These are phyloP conservation scores for Henricia sp. DNA, from an alignment of 53 echinoderm and acorn worm species.

Conservation along the genomic window DNA sequence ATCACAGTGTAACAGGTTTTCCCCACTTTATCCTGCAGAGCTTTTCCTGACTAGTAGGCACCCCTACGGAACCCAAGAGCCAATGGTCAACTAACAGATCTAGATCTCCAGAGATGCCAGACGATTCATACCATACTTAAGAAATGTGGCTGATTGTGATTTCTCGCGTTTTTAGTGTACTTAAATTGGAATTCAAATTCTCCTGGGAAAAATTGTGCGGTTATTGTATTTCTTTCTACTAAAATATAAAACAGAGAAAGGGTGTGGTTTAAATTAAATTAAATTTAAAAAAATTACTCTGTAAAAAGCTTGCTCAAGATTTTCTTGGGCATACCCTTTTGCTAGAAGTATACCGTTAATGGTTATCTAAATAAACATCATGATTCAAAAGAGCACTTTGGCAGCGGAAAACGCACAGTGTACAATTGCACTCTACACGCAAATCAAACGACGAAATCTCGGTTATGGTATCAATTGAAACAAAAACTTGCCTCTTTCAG, in stretches of 20 bases:
- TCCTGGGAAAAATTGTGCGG: too few species aligned
- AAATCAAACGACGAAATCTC: conserved; percentile 11
- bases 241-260: too few species aligned
- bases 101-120: conserved; percentile 16
- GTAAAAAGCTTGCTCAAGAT: too few species aligned
- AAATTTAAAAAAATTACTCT: too few species aligned
- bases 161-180: conserved; percentile 12
- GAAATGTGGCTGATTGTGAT: conserved; percentile 24
- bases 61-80: conserved; percentile 12
- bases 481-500: conserved; percentile 21
- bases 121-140: conserved; percentile 27
- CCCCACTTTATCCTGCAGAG: background rate
- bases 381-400: conserved; percentile 28
- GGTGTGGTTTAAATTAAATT: too few species aligned
- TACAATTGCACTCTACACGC: conserved; percentile 31
- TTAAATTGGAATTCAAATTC: too few species aligned
- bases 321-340: too few species aligned
- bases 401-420: too few species aligned
- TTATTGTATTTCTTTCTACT: too few species aligned
- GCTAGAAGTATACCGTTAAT: too few species aligned
- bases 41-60: background rate
- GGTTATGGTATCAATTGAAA: conserved; percentile 44
- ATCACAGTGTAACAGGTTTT: conserved; percentile 41
- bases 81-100: conserved; percentile 59
- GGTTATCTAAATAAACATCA: too few species aligned